These are phyloP conservation scores for Mermis nigrescens DNA, from an alignment of 2,888 invertebrate genomes.

Conservation along the genomic window DNA sequence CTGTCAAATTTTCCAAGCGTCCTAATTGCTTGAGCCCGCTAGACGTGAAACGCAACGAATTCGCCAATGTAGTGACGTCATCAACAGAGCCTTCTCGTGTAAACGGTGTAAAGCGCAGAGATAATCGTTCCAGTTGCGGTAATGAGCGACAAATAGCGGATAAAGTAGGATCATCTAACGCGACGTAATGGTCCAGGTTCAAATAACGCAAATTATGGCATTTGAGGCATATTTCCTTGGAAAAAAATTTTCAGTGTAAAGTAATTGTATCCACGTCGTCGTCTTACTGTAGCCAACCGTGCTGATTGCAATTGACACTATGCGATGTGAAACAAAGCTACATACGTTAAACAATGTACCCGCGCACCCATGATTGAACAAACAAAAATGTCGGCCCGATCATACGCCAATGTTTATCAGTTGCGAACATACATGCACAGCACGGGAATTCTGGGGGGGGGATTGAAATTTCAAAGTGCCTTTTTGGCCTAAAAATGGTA, in stretches of 20 bases:
- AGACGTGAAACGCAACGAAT: background rate
- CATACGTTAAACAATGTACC: too few relatives aligned
- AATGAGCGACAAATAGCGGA: slow-evolving; percentile 3
- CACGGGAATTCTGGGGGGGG: too few relatives aligned
- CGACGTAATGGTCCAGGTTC: slow-evolving; percentile 23
- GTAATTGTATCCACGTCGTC: background rate
- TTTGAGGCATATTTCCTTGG: slow-evolving; percentile 14
- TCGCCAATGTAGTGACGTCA: too few relatives aligned
- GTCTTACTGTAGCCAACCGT: background rate
- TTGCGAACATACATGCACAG: too few relatives aligned
- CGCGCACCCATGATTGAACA: too few relatives aligned
- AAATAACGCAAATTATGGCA: slow-evolving; percentile 21
- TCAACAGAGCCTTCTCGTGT: slow-evolving; percentile 2
- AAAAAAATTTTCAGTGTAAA: background rate
- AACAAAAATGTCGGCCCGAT: too few relatives aligned
- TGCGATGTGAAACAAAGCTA: too few relatives aligned
- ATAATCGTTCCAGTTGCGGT: background rate
- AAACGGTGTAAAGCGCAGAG: background rate
- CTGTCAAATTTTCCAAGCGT: background rate
- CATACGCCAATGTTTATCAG: too few relatives aligned
- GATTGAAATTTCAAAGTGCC: too few relatives aligned
- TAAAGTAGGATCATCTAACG: slow-evolving; percentile 23
- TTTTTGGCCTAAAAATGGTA: too few relatives aligned
- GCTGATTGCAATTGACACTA: too few relatives aligned
- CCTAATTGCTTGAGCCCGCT: slow-evolving; percentile 4